Evolutionary conservation across 2,797 vertebrate species (phyloP).

Genomic region (Nyctalus aviator): DNA sequence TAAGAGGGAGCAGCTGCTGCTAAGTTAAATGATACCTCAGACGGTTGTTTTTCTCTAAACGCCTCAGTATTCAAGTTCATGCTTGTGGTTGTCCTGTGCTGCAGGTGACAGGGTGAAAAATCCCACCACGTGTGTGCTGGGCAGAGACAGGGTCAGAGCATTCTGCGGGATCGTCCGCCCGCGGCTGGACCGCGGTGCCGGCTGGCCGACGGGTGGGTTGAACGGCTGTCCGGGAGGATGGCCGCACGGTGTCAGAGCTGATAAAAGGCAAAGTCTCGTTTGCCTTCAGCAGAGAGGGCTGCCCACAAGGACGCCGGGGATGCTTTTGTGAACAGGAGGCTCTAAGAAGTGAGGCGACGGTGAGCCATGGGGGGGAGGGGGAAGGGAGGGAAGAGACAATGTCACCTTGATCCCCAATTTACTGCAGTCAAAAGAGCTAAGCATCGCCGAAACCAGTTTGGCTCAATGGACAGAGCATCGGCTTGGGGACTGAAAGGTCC

Average conservation of each 20-base stretch:
- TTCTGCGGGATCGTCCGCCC: background rate
- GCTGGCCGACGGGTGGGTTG: slow-evolving; percentile 62
- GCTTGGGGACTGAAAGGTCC: no score
- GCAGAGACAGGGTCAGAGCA: slow-evolving; percentile 19
- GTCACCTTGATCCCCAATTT: slow-evolving; percentile 73
- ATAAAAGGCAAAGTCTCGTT: slow-evolving; percentile 74
- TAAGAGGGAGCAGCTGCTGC: background rate
- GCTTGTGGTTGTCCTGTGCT: slow-evolving; percentile 50
- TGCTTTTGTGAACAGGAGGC: slow-evolving; percentile 73
- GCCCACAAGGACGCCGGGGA: slow-evolving; percentile 64
- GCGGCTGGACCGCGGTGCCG: background rate
- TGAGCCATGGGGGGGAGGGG: slow-evolving; percentile 24
- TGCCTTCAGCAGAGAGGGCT: slow-evolving; percentile 68
- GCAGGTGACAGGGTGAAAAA: slow-evolving; percentile 44
- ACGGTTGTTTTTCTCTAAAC: slow-evolving; percentile 22
- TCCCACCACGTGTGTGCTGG: slow-evolving; percentile 57
- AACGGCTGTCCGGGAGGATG: slow-evolving; percentile 63
- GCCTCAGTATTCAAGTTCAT: slow-evolving; percentile 3
- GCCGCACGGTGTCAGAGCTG: slow-evolving; percentile 55
- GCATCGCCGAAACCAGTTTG: no score
- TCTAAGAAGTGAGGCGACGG: slow-evolving; percentile 53
- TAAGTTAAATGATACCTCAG: background rate
- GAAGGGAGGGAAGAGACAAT: background rate
- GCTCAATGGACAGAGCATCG: no score
- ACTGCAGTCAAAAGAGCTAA: slow-evolving; percentile 77